phyloP scores from a whole-genome alignment of 2,888 invertebrate genomes.

The Drosophila merina region DNA sequence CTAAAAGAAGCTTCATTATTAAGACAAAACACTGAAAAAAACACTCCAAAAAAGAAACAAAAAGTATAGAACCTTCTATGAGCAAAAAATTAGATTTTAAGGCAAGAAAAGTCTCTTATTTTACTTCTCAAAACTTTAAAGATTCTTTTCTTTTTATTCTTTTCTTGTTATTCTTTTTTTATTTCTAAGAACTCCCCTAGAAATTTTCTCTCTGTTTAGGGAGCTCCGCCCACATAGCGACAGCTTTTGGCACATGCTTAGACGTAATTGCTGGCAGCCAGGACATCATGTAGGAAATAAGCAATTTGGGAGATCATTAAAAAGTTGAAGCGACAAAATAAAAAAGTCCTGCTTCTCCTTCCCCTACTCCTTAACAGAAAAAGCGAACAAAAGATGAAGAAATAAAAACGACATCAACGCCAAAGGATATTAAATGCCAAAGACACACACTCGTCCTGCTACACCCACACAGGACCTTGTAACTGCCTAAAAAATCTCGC shows the following conservation, averaged over 20 bases:
- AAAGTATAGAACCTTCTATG: no score
- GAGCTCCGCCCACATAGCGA: constrained; percentile 33
- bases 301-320: constrained; percentile 78
- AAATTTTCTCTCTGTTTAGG: not conserved
- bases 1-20: constrained; percentile 63
- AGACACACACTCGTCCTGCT: constrained; percentile 25
- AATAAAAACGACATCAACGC: constrained; percentile 70
- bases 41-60: not conserved
- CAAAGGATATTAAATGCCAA: constrained; percentile 61
- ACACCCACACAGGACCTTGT: constrained; percentile 16
- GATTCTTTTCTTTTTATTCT: no score
- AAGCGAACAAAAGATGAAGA: constrained; percentile 51
- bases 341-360: constrained; percentile 9
- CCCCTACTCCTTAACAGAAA: constrained; percentile 6
- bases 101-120: no score
- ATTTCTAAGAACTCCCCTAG: not conserved
- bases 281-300: constrained; percentile 74
- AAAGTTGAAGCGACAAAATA: constrained; percentile 70
- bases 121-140: no score
- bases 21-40: constrained; percentile 44
- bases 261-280: constrained; percentile 68
- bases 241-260: constrained; percentile 26
- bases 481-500: not conserved
- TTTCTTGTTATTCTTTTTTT: no score
- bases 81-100: no score